phyloP scores from a whole-genome alignment of 2,113 vertebrate genomes.

The Callopanchax toddi region DNA sequence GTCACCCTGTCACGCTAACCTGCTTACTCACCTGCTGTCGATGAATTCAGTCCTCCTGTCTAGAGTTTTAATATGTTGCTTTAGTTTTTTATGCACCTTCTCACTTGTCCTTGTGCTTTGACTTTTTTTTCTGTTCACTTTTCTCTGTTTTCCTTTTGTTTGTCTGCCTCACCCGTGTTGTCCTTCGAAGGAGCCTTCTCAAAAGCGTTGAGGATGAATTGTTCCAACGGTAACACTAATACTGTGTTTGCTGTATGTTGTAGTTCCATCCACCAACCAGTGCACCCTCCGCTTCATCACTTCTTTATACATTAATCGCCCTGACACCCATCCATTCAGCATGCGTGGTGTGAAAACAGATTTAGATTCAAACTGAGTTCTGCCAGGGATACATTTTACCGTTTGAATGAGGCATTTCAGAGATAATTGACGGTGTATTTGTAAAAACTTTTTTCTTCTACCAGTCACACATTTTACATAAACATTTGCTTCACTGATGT shows the following conservation, averaged over 20 bases:
- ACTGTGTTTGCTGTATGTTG: constrained; percentile 36
- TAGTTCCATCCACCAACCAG: constrained; percentile 14
- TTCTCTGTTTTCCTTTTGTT: constrained; percentile 43
- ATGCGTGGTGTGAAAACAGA: constrained; percentile 21
- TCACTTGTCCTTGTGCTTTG: constrained; percentile 64
- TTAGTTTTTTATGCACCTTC: constrained; percentile 25
- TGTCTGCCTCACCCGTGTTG: constrained; percentile 37
- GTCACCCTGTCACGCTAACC: constrained; percentile 14
- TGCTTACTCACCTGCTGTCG: constrained; percentile 17
- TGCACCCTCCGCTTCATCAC: constrained; percentile 11
- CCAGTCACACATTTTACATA: neutral
- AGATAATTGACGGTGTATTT: too few relatives aligned
- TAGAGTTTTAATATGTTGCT: constrained; percentile 29
- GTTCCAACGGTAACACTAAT: constrained; percentile 83
- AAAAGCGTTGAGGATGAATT: constrained; percentile 86
- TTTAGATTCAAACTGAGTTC: neutral
- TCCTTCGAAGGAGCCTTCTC: constrained; percentile 80
- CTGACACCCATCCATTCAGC: constrained; percentile 6
- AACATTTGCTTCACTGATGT: neutral
- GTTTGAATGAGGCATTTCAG: too few relatives aligned
- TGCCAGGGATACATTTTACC: too few relatives aligned
- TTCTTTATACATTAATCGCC: too few relatives aligned
- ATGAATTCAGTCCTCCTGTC: constrained; percentile 20
- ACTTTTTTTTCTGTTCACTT: constrained; percentile 23
- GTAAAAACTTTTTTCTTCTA: neutral